These are phyloP conservation scores for Rotaria magnacalcarata DNA, from an alignment of 2,888 invertebrate genomes.

Conservation along the genomic window DNA sequence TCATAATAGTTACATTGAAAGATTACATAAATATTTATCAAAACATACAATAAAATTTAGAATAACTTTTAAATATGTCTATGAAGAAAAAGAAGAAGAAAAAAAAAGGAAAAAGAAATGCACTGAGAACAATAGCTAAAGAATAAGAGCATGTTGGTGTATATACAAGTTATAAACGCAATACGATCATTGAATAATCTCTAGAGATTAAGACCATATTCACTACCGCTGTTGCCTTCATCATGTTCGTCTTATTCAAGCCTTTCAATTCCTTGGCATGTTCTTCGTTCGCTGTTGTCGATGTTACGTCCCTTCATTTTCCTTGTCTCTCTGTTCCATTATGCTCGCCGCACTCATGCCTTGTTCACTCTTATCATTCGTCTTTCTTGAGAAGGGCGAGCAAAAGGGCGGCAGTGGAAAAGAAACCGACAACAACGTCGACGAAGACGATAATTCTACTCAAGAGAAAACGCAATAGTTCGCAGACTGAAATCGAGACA, in stretches of 20 bases:
- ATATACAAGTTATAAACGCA: conserved; percentile 1
- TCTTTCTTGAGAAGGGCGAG: conserved; percentile 7
- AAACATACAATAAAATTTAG: neutral
- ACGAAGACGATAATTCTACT: conserved; percentile 15
- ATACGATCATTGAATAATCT: neutral
- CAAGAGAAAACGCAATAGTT: conserved; percentile 17
- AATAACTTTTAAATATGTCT: neutral
- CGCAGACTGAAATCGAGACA: neutral
- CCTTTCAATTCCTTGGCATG: neutral
- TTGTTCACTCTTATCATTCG: conserved; percentile 18
- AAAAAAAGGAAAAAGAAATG: too few species aligned
- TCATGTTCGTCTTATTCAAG: neutral
- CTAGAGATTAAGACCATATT: neutral
- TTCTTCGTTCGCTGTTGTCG: neutral
- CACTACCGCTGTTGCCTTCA: conserved; percentile 16
- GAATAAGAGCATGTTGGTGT: neutral
- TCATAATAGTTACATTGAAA: neutral
- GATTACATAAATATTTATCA: neutral
- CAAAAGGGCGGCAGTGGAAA: neutral
- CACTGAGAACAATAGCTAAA: neutral
- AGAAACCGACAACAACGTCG: neutral
- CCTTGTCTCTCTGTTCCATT: neutral
- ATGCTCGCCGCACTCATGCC: conserved; percentile 12
- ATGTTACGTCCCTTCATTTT: neutral
- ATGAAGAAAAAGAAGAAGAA: neutral